Percentiles rank a stretch among this genome's conserved stretches.
Evolutionary conservation across 2,113 vertebrate genomes (phyloP).

Genomic region (Pseudorhombus dupliciocellatus): DNA sequence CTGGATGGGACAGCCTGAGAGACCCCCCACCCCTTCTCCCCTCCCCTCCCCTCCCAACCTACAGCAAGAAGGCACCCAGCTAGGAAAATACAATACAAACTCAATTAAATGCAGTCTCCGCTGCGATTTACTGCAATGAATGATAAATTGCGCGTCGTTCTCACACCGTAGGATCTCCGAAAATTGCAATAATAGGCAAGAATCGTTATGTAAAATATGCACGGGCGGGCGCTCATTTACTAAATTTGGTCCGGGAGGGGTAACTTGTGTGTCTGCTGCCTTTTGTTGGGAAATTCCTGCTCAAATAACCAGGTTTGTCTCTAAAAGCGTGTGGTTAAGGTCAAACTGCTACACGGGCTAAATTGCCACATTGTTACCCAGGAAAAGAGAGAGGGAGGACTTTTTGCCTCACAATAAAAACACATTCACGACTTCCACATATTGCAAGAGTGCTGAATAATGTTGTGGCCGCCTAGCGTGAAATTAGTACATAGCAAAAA

Average conservation of each 20-base stretch:
- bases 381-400: neutral
- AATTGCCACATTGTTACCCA: constrained; percentile 60
- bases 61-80: constrained; percentile 70
- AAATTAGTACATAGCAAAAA: constrained; percentile 67
- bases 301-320: constrained; percentile 67
- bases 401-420: constrained; percentile 42
- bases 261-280: constrained; percentile 30
- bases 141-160: constrained; percentile 73
- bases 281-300: constrained; percentile 65
- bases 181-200: constrained; percentile 72
- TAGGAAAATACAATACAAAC: constrained; percentile 76
- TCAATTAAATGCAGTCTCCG: constrained; percentile 77
- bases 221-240: constrained; percentile 62
- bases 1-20: constrained; percentile 64
- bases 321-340: constrained; percentile 59
- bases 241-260: constrained; percentile 68
- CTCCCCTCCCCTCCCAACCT: constrained; percentile 27
- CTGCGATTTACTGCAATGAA: constrained; percentile 77
- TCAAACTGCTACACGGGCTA: constrained; percentile 60
- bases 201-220: constrained; percentile 75
- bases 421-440: constrained; percentile 49
- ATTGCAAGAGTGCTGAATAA: constrained; percentile 59
- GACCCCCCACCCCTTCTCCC: constrained; percentile 25
- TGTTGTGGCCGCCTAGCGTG: constrained; percentile 66
- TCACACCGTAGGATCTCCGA: constrained; percentile 69